Base-by-base conservation (phyloP, 2,888 invertebrate genomes). In the Drosophila antonietae region DNA sequence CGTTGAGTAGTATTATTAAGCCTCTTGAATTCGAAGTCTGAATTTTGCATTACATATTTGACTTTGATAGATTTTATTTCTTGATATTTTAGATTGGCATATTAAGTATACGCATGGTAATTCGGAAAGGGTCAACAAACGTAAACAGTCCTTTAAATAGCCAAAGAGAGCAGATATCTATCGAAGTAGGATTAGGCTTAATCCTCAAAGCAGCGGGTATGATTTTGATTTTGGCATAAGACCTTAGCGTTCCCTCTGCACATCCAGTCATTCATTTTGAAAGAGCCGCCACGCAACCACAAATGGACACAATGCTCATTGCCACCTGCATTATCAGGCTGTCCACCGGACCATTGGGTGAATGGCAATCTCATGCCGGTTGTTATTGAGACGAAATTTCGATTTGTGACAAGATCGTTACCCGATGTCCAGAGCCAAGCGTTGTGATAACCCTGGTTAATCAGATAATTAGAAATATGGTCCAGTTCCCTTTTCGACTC, bases 291-390 rank as follows among this genome's bases (percentile, higher is more conserved):
- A 0, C 1, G 0, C 0, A 49, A 2, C 63, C 46, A 58, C 18
- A 74, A 58, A 37, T 66, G 28, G 0, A 69, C 41, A 12, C 75
- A 76, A 0, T 53, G 49, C 37, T 79, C 69, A 3, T 9, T 20
- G 18, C 52, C 64, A 23, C 63, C 73, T 1, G 28, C n/a, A 28
- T 28, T 28, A 28, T 78, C 77, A 1, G 77, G 76, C n/a, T 76
- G 60, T 3, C 23, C 23, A 1, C 0, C 0, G n/a, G 68, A 51
- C 76, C 72, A 76, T 0, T n/a, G 1, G 0, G 57, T 43, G 31
- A 12, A 75, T 0, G 14, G 15, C 37, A 75, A n/a, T 7, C 37
- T 37, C n/a, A 64, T 9, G 15, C 76, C 72, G 3, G 1, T 44
- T 14, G 43, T 61, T 9, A 58, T 15, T 0, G 73, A 73, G 1